These are phyloP conservation scores for Rhogogaster chlorosoma DNA, from an alignment of 2,888 invertebrate genomes.

Conservation along the genomic window DNA sequence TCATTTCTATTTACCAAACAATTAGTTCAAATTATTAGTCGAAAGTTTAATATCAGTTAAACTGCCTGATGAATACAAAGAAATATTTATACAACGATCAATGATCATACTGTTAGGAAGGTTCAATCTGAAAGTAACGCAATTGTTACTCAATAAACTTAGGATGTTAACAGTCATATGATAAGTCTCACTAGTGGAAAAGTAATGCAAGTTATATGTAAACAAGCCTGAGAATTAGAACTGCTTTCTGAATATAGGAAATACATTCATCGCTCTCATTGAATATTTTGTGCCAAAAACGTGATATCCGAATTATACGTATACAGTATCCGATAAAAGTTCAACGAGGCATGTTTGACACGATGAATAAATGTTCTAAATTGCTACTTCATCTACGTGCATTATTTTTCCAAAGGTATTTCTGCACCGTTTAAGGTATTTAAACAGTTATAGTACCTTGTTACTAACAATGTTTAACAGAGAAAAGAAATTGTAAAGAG, in stretches of 20 bases:
- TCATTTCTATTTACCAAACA: constrained; percentile 21
- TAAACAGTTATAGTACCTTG: neutral
- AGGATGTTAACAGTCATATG: neutral
- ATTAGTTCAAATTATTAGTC: neutral
- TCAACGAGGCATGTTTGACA: neutral
- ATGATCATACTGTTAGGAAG: constrained; percentile 33
- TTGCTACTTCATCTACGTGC: neutral
- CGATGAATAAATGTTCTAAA: neutral
- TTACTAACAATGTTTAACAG: neutral
- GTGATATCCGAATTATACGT: constrained; percentile 20
- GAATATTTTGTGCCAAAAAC: constrained; percentile 40
- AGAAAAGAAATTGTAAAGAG: constrained; percentile 34
- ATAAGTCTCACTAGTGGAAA: constrained; percentile 11
- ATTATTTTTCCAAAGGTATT: constrained; percentile 36
- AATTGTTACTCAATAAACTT: constrained; percentile 25
- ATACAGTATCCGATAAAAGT: neutral
- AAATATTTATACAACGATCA: neutral
- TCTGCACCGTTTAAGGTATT: neutral
- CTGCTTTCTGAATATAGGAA: neutral
- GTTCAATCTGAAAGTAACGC: neutral
- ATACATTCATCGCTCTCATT: neutral
- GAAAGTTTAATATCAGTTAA: constrained; percentile 3
- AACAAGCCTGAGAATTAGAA: neutral
- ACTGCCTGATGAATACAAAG: constrained; percentile 37
- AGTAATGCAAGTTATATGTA: constrained; percentile 13